These are phyloP conservation scores for Linnaemya tessellans DNA, from an alignment of 2,888 invertebrate species.

Conservation along the genomic window DNA sequence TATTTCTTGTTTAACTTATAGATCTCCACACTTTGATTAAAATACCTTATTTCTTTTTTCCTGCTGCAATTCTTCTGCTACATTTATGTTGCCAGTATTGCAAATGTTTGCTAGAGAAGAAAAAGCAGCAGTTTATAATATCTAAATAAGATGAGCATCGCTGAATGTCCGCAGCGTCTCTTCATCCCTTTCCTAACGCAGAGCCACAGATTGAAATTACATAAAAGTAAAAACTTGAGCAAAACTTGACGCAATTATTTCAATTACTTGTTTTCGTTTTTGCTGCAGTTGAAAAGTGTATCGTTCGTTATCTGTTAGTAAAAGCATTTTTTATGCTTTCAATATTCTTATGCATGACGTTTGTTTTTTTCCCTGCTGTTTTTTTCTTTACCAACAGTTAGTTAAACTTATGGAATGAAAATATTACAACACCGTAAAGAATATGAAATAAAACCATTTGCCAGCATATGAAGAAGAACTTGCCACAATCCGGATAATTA, in stretches of 20 bases:
- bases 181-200: conserved; percentile 1
- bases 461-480: neutral
- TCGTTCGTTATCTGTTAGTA: conserved; percentile 11
- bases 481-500: conserved; percentile 48
- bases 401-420: conserved; percentile 29
- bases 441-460: conserved; percentile 3
- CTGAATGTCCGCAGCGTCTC: neutral
- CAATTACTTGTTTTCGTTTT: conserved; percentile 63
- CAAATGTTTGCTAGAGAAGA: conserved; percentile 28
- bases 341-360: neutral
- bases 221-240: conserved; percentile 40
- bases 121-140: conserved; percentile 47
- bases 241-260: conserved; percentile 68
- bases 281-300: conserved; percentile 15
- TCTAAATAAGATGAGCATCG: conserved; percentile 54
- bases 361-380: conserved; percentile 9
- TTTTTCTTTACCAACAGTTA: conserved; percentile 56
- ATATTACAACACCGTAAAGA: conserved; percentile 20
- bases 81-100: conserved; percentile 31
- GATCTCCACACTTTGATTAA: conserved; percentile 65
- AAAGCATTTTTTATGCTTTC: conserved; percentile 24
- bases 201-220: conserved; percentile 28
- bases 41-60: conserved; percentile 41
- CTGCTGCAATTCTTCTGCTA: neutral
- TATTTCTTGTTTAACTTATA: conserved; percentile 13